phyloP scores from a whole-genome alignment of 2,888 invertebrate genomes.

The Euplexia lucipara region DNA sequence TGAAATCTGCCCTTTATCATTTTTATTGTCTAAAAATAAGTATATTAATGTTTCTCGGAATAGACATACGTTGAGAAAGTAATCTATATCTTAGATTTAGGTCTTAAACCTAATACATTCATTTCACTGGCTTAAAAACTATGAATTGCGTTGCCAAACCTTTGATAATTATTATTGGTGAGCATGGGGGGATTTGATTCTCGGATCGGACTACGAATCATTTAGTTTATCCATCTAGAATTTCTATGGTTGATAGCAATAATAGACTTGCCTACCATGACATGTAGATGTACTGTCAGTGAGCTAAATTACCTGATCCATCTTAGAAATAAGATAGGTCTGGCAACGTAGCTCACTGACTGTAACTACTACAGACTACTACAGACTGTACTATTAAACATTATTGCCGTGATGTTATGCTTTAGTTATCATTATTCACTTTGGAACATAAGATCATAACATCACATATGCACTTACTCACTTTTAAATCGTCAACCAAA shows the following conservation, averaged over 20 bases:
- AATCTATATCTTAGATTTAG: background rate
- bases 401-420: background rate
- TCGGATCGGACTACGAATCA: too few species aligned
- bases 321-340: too few species aligned
- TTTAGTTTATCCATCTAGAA: too few species aligned
- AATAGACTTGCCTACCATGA: too few species aligned
- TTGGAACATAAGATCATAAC: background rate
- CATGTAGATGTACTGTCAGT: too few species aligned
- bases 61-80: slow-evolving; percentile 18
- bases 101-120: slow-evolving; percentile 13
- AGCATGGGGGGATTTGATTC: too few species aligned
- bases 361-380: too few species aligned
- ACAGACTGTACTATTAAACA: too few species aligned
- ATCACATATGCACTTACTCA: background rate
- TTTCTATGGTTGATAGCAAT: too few species aligned
- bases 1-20: slow-evolving; percentile 35
- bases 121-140: slow-evolving; percentile 35
- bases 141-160: slow-evolving; percentile 25
- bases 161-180: slow-evolving; percentile 3
- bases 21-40: slow-evolving; percentile 48
- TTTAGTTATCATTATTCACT: background rate
- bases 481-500: background rate
- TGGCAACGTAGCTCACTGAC: too few species aligned
- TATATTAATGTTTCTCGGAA: slow-evolving; percentile 35
- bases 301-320: too few species aligned